Evolutionary conservation across 2,888 invertebrate genomes (phyloP).

Genomic region (Acanthopleura granulata): DNA sequence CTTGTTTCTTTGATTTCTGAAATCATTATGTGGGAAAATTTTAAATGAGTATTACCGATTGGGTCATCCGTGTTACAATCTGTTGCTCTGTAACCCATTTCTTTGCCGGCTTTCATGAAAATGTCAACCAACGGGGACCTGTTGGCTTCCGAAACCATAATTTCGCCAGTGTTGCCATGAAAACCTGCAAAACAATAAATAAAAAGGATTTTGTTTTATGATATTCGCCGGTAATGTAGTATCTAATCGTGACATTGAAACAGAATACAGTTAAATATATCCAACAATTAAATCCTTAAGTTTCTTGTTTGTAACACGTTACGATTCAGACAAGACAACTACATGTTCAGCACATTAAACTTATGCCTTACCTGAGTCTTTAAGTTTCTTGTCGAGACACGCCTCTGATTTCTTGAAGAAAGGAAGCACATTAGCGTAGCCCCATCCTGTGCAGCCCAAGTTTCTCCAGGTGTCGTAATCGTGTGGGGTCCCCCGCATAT

Average conservation of each 20-base stretch:
- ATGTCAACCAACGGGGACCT: neutral
- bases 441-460: conserved; percentile 6
- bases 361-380: conserved; percentile 2
- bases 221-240: too few relatives aligned
- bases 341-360: too few relatives aligned
- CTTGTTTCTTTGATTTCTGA: too few relatives aligned
- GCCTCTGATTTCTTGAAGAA: conserved; percentile 15
- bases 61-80: conserved; percentile 1
- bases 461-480: conserved; percentile 15
- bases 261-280: too few relatives aligned
- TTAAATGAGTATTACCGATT: neutral
- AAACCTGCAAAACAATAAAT: neutral
- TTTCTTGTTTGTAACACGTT: too few relatives aligned
- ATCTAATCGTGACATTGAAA: too few relatives aligned
- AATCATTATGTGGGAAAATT: too few relatives aligned
- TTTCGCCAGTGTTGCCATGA: neutral
- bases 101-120: conserved; percentile 8
- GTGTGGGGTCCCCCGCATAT: conserved; percentile 10
- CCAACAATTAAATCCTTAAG: too few relatives aligned
- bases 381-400: neutral
- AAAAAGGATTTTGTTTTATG: too few relatives aligned
- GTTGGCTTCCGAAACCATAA: neutral
- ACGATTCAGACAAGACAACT: too few relatives aligned
- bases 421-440: neutral
- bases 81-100: neutral